Evolutionary conservation across 2,113 vertebrate genomes (phyloP), one percentile per base, ranked within the genome.

Genomic region (Caranx ignobilis): DNA sequence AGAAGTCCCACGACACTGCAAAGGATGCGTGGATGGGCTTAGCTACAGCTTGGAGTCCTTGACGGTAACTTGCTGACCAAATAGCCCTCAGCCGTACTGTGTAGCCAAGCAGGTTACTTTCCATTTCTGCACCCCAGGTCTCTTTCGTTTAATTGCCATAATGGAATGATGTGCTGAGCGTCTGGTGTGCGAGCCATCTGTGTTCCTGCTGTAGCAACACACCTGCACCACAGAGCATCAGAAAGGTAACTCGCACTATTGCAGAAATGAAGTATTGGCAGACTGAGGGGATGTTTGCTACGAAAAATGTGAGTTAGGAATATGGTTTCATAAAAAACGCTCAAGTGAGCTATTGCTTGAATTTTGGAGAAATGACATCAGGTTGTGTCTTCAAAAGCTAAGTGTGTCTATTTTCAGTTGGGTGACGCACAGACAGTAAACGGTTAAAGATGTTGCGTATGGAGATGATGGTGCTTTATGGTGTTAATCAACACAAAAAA

Each of bases 181-280:
- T 95, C 95, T 96, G 96, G 95, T 94, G 92, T 88, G 91, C 88
- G 87, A 95, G 94, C 96, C 96, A 96, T 97, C 96, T 96, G 96
- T 91, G 94, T 93, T 94, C 45, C 48, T 70, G 68, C 91, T 89
- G 92, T 76, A 52, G 87, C 94, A 95, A 96, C 95, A 95, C 93
- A 93, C 94, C 93, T 93, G 93, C 13, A 31, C 85, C 94, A 94
- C 94, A 94, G 95, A 32, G 87, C 95, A 95, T 94, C 94, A 95
- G 91, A 95, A 93, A 72, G 37, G 52, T 48, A 78, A 71, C 47
- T 31, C n/a, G 67, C 32, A 59, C 69, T 21, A 34, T 43, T 59
- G 60, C 26, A 54, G 65, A 66, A 65, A 41, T 32, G 55, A 55
- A 47, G 11, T 62, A 6, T 31, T 52, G 56, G 12, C 47, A 34